A percentile compares a stretch with the other conserved stretches of the same genome.
Conservation (phyloP, 2,888 invertebrate species). For the Syrista parreyssii region DNA sequence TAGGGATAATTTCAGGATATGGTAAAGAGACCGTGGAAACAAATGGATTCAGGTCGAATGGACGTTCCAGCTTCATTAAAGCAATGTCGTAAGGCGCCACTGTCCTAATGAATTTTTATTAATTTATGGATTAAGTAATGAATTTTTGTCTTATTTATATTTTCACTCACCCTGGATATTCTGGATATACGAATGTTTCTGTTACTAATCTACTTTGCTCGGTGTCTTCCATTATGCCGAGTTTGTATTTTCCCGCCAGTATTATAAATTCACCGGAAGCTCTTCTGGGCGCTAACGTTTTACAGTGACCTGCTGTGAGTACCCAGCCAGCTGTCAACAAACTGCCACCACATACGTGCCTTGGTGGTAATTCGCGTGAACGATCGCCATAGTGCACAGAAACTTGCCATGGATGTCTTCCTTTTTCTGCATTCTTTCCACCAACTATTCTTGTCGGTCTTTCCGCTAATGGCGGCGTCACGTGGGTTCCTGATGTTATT, state of each 20-base stretch:
- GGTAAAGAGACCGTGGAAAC: slow-evolving; percentile 39
- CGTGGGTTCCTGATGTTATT: neutral
- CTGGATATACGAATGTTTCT: slow-evolving; percentile 46
- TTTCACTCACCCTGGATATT: slow-evolving; percentile 48
- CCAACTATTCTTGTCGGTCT: slow-evolving; percentile 54
- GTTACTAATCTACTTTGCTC: slow-evolving; percentile 49
- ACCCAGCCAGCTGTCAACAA: slow-evolving; percentile 65
- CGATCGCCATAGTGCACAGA: slow-evolving; percentile 62
- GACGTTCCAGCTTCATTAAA: slow-evolving; percentile 41
- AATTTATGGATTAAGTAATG: neutral
- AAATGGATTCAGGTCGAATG: slow-evolving; percentile 41
- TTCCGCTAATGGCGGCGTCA: slow-evolving; percentile 39
- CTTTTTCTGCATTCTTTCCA: slow-evolving; percentile 60
- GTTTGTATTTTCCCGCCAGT: slow-evolving; percentile 50
- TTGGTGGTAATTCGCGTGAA: slow-evolving; percentile 40
- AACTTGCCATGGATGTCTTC: slow-evolving; percentile 67
- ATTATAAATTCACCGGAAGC: slow-evolving; percentile 38
- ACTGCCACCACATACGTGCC: slow-evolving; percentile 68
- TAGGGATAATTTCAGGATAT: slow-evolving; percentile 32
- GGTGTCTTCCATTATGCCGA: slow-evolving; percentile 46
- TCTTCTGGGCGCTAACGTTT: slow-evolving; percentile 44
- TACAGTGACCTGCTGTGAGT: slow-evolving; percentile 67
- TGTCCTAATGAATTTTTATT: slow-evolving; percentile 25
- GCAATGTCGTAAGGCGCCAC: slow-evolving; percentile 53
- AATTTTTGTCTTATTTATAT: neutral